A percentile compares a stretch with the other conserved stretches of the same genome.
Conservation (phyloP, 1,140 invertebrate genomes). For the Drosophila pseudoobscura region DNA sequence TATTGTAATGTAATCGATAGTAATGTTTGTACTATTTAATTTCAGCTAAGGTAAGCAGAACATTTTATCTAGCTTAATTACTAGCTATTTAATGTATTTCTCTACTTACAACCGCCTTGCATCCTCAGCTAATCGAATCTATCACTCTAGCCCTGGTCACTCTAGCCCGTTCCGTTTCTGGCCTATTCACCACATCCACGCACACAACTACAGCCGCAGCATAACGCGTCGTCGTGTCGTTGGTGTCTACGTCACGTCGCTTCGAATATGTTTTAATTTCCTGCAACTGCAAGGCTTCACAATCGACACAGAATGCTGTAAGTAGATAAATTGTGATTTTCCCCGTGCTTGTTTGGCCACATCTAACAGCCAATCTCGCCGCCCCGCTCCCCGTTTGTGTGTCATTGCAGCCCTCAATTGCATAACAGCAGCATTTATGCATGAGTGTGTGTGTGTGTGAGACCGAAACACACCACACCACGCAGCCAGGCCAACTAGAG, state of each 20-base stretch:
- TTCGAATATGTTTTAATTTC: constrained; percentile 66
- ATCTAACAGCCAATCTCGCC: constrained; percentile 11
- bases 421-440: constrained; percentile 74
- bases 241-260: constrained; percentile 64
- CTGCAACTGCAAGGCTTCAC: constrained; percentile 41
- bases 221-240: constrained; percentile 71
- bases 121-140: constrained; percentile 10
- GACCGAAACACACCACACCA: constrained; percentile 67
- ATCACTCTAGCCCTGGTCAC: constrained; percentile 8
- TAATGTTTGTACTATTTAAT: no score
- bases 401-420: constrained; percentile 77
- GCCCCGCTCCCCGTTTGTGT: constrained; percentile 24
- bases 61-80: no score
- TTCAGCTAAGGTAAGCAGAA: no score
- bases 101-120: neutral
- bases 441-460: constrained; percentile 74
- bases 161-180: constrained; percentile 10
- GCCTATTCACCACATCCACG: constrained; percentile 39
- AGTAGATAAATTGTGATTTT: constrained; percentile 29
- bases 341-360: neutral
- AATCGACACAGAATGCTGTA: constrained; percentile 65
- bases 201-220: constrained; percentile 40
- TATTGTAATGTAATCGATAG: constrained; percentile 1
- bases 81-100: no score
- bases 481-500: constrained; percentile 17